These are phyloP conservation scores for Haplochromis burtoni DNA, from an alignment of 2,113 vertebrate genomes.

Conservation along the genomic window DNA sequence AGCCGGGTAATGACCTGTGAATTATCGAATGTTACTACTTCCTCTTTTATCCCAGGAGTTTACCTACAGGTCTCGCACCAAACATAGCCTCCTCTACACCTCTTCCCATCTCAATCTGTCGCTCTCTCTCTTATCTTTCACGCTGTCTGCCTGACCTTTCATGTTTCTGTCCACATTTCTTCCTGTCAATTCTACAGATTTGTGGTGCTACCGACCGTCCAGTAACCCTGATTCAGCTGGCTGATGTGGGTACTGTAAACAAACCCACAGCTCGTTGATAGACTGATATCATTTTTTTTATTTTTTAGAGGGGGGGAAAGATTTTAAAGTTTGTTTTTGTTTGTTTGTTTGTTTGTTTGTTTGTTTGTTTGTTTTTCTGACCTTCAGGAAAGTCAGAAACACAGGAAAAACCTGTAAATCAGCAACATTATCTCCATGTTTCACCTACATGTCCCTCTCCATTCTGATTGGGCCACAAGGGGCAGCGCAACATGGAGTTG, in stretches of 20 bases:
- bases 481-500: slow-evolving; percentile 62
- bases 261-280: slow-evolving; percentile 44
- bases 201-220: slow-evolving; percentile 95
- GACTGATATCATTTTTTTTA: background rate
- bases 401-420: slow-evolving; percentile 69
- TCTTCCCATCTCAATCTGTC: background rate
- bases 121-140: background rate
- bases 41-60: slow-evolving; percentile 75
- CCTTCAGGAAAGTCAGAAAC: slow-evolving; percentile 80
- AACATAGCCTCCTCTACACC: slow-evolving; percentile 50
- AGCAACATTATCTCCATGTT: slow-evolving; percentile 4
- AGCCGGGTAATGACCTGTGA: slow-evolving; percentile 83
- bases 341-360: background rate
- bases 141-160: background rate
- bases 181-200: slow-evolving; percentile 77
- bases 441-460: slow-evolving; percentile 50
- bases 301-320: slow-evolving; percentile 61
- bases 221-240: slow-evolving; percentile 90
- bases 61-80: slow-evolving; percentile 85
- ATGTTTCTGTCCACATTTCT: slow-evolving; percentile 65
- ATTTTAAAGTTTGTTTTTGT: background rate
- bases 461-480: slow-evolving; percentile 76
- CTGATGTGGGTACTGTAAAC: slow-evolving; percentile 73
- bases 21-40: slow-evolving; percentile 71
- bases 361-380: background rate